Base-by-base conservation (phyloP, 2,113 vertebrate genomes). In the Podarcis raffonei region DNA sequence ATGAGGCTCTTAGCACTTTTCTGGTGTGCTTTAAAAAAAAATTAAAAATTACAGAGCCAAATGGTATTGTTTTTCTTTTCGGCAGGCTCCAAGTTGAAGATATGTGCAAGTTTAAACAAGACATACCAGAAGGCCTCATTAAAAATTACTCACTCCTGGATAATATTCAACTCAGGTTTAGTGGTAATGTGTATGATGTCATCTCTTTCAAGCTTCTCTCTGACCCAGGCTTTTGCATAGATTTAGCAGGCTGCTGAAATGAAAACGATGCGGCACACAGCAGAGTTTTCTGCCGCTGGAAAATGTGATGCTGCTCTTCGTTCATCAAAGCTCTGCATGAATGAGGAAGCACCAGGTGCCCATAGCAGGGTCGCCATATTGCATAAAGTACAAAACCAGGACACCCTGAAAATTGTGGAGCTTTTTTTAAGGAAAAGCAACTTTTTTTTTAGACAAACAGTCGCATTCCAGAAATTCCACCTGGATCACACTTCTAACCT, bases 71-170 rank as follows among this genome's bases (percentile, higher is more conserved):
- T 96, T 53, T 96, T 95, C 92, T 92, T 94, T 95, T 94, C 92
- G 93, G 89, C 62, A 91, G 93, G 93, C 89, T 95, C 74, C 86
- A 89, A 48, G 86, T 90, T 94, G 92, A 91, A 93, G 94, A 94
- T 96, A 96, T 95, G 93, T 92, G 94, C 94, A 94, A 95, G 95
- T 95, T 95, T 91, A 95, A 95, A 95, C 95, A 96, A 91, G 94
- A 93, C 0, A 0, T 83, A 39, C 89, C 81, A 69, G 53, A 85
- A 93, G 91, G 93, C 93, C 92, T 94, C 93, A 94, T 95, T 95
- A 94, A 94, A 95, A 95, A 94, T 93, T 90, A 89, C 93, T 95
- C 94, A 93, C 93, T 93, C 81, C 93, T 96, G 95, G 95, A 91
- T 95, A 96, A 95, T 96, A 93, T 94, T 96, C 96, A 96, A 95